phyloP scores from a whole-genome alignment of 2,888 invertebrate species.

The Sarcophaga rosellei region DNA sequence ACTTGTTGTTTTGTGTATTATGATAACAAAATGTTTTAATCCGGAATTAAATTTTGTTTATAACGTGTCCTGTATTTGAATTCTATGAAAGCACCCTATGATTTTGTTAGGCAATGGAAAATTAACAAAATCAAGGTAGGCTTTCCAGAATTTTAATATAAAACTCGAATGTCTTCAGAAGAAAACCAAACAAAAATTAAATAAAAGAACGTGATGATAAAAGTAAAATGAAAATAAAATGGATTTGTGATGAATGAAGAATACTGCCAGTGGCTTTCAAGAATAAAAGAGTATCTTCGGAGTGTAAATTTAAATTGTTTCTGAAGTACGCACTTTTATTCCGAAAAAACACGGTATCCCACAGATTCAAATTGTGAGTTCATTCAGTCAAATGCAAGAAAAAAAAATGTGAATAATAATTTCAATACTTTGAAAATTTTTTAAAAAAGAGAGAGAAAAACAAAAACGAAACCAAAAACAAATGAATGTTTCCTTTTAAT shows the following conservation, averaged over 20 bases:
- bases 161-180: neutral
- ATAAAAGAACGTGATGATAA: neutral
- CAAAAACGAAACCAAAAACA: too few relatives aligned
- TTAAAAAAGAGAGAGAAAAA: too few relatives aligned
- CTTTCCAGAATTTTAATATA: conserved; percentile 37
- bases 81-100: conserved; percentile 45
- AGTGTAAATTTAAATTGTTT: neutral
- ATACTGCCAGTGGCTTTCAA: conserved; percentile 4
- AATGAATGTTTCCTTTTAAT: too few relatives aligned
- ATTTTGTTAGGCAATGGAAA: conserved; percentile 28
- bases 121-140: conserved; percentile 42
- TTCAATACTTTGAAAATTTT: too few relatives aligned
- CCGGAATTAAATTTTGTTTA: too few relatives aligned
- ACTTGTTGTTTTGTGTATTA: too few relatives aligned
- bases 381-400: too few relatives aligned
- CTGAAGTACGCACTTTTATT: conserved; percentile 52
- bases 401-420: too few relatives aligned
- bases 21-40: too few relatives aligned
- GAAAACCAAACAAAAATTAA: neutral
- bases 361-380: too few relatives aligned
- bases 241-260: neutral
- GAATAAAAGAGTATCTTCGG: conserved; percentile 37
- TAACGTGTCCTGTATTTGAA: conserved; percentile 19
- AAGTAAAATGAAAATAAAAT: neutral
- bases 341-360: neutral